Percentiles rank a stretch among this genome's conserved stretches.
Conservation (phyloP, 2,797 vertebrate species). For the Echeneis naucrates region DNA sequence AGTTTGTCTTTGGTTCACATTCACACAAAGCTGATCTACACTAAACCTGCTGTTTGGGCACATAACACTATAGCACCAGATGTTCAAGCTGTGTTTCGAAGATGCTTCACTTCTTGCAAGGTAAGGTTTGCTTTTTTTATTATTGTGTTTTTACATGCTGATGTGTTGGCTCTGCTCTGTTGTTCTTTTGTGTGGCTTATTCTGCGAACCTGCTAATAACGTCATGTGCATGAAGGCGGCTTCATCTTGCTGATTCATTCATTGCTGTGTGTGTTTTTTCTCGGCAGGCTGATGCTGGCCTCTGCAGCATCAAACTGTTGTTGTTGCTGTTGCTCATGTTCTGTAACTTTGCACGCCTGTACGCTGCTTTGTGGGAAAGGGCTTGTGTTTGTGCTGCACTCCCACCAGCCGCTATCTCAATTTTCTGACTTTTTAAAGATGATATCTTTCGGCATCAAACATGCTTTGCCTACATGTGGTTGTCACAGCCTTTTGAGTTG, state of each 20-base stretch:
- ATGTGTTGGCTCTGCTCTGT: neutral
- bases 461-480: neutral
- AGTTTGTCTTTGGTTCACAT: neutral
- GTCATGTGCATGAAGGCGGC: neutral
- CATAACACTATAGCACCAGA: neutral
- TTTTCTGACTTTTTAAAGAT: neutral
- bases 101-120: constrained; percentile 1
- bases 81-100: too few relatives aligned
- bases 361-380: neutral
- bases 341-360: neutral
- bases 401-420: neutral
- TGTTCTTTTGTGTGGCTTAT: neutral
- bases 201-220: neutral
- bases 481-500: too few relatives aligned
- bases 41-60: neutral
- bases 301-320: neutral
- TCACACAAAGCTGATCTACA: neutral
- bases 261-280: neutral
- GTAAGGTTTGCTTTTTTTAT: neutral
- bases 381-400: neutral
- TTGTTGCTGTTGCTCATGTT: neutral
- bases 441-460: neutral
- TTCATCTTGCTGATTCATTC: neutral
- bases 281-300: neutral
- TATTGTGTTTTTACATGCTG: too few relatives aligned